Evolutionary conservation across 1,140 invertebrate genomes (phyloP).

Genomic region (Ips nitidus): DNA sequence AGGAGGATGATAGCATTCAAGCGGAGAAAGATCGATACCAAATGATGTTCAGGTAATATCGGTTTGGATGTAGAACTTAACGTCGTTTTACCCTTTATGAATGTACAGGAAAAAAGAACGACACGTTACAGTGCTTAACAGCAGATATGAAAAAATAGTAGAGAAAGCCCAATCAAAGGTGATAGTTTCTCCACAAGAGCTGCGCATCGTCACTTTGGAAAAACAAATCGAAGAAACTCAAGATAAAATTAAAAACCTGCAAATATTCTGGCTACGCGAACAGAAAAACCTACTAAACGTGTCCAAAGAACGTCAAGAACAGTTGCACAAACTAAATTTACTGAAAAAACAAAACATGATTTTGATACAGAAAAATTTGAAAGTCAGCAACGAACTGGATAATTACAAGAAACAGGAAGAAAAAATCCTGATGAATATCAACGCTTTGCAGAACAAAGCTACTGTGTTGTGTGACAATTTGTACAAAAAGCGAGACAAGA

Average conservation of each 20-base stretch:
- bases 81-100: background rate
- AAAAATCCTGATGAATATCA: conserved; percentile 61
- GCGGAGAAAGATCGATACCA: conserved; percentile 55
- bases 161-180: conserved; percentile 44
- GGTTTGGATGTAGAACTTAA: background rate
- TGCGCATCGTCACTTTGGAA: conserved; percentile 63
- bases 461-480: conserved; percentile 61
- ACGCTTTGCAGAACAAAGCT: conserved; percentile 61
- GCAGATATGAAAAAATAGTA: conserved; percentile 59
- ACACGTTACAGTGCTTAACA: conserved; percentile 57
- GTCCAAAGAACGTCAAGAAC: conserved; percentile 64
- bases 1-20: conserved; percentile 55
- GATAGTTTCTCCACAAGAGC: conserved; percentile 53
- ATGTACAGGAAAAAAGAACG: conserved; percentile 55
- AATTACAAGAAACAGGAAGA: conserved; percentile 59
- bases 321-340: conserved; percentile 66
- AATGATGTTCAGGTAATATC: conserved; percentile 26
- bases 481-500: conserved; percentile 60
- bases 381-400: conserved; percentile 65
- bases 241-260: conserved; percentile 61
- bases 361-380: conserved; percentile 72
- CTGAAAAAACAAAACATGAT: conserved; percentile 73
- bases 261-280: conserved; percentile 73
- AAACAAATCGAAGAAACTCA: conserved; percentile 61
- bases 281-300: conserved; percentile 69